Base-by-base conservation (phyloP, 2,797 vertebrate species). In the Clamator glandarius region DNA sequence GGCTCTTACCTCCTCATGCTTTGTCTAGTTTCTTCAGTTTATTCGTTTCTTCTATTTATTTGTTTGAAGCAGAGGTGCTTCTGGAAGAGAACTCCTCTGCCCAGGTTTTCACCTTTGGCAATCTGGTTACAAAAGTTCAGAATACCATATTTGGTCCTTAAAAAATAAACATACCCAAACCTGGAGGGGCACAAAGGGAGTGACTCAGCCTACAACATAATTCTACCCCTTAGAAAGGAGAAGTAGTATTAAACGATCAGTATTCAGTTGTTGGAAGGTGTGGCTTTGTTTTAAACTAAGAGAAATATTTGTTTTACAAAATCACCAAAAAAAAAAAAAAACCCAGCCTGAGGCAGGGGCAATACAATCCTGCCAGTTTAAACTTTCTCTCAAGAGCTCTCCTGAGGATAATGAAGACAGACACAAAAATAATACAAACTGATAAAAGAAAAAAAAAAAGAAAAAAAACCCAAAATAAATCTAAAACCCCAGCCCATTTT, bases 281-380 rank as follows among this genome's bases (percentile, higher is more conserved):
- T 52, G 36, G 14, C 48, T 46, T 59, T 24, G 16, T 42, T 88
- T 54, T 31, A 31, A 97, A 97, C 93, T 94, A 97, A 92, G 52
- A 93, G 61, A 97, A 97, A 93, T 94, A 95, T 46, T 96, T 92
- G 59, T 95, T 96, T 96, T 94, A 96, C 52, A 97, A 96, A 52
- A 97, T 92, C 69, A 89, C 5, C 8, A 54, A 31, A 58, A n/a
- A n/a, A n/a, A n/a, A n/a, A 46, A 36, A 16, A 9, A 29, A 39
- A 9, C 39, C 18, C n/a, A 11, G 63, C 87, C 91, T 33, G 69
- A 95, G 96, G 94, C 96, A 96, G 90, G 39, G 39, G 76, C 79
- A 21, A 85, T 95, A 93, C 36, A 95, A 76, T 92, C 87, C 95
- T 97, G 95, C 81, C 95, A 92, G 76, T 62, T 86, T 94, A 67